A percentile compares a stretch with the other conserved stretches of the same genome.
Evolutionary conservation across 2,888 invertebrate genomes (phyloP).

Genomic region (Diaphora mendica): DNA sequence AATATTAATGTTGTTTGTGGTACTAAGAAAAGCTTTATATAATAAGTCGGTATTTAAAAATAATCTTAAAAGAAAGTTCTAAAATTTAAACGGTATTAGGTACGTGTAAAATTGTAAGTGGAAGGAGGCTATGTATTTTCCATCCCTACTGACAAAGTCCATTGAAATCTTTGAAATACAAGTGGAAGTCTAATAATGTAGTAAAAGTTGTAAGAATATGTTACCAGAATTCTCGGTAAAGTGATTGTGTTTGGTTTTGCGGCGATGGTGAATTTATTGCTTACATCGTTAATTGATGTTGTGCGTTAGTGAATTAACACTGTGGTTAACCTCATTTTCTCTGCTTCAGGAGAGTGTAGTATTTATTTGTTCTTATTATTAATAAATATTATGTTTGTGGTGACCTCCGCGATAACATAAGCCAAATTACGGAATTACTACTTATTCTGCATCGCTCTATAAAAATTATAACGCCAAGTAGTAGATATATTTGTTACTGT

Average conservation of each 20-base stretch:
- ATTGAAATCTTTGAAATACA: background rate
- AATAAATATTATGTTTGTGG: background rate
- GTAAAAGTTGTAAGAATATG: background rate
- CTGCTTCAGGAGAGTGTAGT: background rate
- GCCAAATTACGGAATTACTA: too few relatives aligned
- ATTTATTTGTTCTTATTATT: background rate
- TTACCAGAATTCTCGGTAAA: background rate
- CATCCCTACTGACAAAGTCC: background rate
- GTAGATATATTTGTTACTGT: too few relatives aligned
- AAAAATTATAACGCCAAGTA: too few relatives aligned
- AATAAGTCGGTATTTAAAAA: too few relatives aligned
- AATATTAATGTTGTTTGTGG: too few relatives aligned
- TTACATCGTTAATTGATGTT: slow-evolving; percentile 6
- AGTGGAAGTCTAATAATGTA: background rate
- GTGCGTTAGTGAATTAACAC: background rate
- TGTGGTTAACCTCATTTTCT: background rate
- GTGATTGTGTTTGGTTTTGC: background rate
- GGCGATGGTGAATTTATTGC: background rate
- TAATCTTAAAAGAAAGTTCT: background rate
- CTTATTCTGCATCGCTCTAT: too few relatives aligned
- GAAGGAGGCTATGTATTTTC: background rate
- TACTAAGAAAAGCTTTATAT: too few relatives aligned
- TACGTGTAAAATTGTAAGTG: background rate
- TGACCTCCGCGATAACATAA: background rate
- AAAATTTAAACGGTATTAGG: background rate